Percentiles rank a stretch among this genome's conserved stretches.
phyloP scores from a whole-genome alignment of 2,797 vertebrate species.

The Crax fasciolata region DNA sequence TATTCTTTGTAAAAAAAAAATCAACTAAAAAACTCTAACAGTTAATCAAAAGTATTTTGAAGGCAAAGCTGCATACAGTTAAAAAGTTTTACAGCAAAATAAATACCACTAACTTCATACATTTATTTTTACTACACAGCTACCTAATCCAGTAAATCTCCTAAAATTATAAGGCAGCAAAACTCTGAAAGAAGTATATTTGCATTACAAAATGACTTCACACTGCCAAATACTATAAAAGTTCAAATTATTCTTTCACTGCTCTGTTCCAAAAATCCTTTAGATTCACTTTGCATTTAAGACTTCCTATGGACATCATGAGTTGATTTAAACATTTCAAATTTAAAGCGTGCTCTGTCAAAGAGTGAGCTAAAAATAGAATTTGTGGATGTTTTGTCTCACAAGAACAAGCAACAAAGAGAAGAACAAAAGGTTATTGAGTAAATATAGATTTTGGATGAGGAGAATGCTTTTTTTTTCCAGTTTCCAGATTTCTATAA shows the following conservation, averaged over 20 bases:
- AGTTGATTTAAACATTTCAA: conserved; percentile 5
- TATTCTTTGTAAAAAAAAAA: not conserved
- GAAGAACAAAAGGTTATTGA: conserved; percentile 50
- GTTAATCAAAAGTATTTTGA: not conserved
- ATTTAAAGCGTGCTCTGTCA: conserved; percentile 1
- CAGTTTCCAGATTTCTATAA: conserved; percentile 47
- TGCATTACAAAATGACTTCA: not conserved
- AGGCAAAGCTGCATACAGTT: not conserved
- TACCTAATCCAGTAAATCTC: conserved; percentile 19
- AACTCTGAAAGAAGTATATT: not conserved
- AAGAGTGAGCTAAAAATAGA: conserved; percentile 36
- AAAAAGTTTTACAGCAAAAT: not conserved
- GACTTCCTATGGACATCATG: not conserved
- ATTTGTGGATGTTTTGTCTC: conserved; percentile 9
- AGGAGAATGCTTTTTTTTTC: not conserved
- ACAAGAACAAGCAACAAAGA: conserved; percentile 31
- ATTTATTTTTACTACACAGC: conserved; percentile 42
- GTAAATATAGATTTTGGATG: conserved; percentile 59
- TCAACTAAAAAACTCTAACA: not conserved
- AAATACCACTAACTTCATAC: not conserved
- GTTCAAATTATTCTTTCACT: not conserved
- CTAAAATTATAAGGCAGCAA: not conserved
- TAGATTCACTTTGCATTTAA: not conserved
- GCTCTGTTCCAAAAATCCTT: not conserved
- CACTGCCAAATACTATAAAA: not conserved